Evolutionary conservation across 2,797 vertebrate genomes (phyloP).

Genomic region (Decapterus maruadsi): DNA sequence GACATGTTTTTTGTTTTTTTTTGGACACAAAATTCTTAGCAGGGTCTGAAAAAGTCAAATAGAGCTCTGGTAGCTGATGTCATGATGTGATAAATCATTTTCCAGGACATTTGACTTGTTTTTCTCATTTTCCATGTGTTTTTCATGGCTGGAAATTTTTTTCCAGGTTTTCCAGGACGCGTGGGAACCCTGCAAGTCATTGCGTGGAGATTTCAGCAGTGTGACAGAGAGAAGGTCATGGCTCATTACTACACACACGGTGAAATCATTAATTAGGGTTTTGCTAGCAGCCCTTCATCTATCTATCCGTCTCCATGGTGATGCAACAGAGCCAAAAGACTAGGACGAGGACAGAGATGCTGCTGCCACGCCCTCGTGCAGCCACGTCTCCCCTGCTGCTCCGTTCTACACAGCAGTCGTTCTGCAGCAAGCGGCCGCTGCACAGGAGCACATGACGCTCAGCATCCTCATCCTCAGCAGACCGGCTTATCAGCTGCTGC

Average conservation of each 20-base stretch:
- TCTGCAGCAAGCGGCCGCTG: conserved; percentile 5
- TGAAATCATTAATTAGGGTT: conserved; percentile 57
- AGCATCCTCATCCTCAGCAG: background rate
- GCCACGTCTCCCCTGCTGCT: conserved; percentile 2
- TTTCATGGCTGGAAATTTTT: no score
- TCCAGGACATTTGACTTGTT: no score
- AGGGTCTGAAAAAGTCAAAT: no score
- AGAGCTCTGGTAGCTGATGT: no score
- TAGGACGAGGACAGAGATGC: conserved; percentile 21
- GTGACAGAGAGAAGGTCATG: background rate
- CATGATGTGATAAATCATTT: no score
- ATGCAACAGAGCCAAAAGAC: conserved; percentile 44
- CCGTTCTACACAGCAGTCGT: background rate
- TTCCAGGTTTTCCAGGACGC: no score
- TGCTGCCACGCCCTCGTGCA: conserved; percentile 36
- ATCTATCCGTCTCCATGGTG: conserved; percentile 61
- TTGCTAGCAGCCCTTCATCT: conserved; percentile 52
- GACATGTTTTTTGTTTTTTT: no score
- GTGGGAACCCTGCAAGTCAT: no score
- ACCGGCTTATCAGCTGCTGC: conserved; percentile 17
- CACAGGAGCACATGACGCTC: background rate
- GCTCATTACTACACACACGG: conserved; percentile 13
- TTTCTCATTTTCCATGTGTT: no score
- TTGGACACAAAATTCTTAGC: no score
- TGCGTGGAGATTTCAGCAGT: background rate